Evolutionary conservation across 1,140 invertebrate genomes (phyloP).

Genomic region (Pemphigus obesinymphae): DNA sequence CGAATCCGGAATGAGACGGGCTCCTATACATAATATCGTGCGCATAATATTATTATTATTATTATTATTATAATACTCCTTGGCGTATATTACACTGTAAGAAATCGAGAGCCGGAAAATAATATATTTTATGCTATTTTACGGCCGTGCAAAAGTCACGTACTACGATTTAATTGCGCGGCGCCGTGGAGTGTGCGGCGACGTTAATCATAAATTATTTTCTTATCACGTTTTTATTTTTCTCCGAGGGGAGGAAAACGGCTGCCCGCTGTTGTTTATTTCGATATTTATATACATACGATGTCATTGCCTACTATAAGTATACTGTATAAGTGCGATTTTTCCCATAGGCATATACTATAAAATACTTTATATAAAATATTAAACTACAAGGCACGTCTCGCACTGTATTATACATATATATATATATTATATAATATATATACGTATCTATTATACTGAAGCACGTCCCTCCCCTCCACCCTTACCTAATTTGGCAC

Average conservation of each 20-base stretch:
- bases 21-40: too few species aligned
- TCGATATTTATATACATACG: neutral
- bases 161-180: constrained; percentile 31
- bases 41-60: neutral
- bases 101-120: too few species aligned
- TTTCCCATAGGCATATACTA: neutral
- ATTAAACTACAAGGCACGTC: too few species aligned
- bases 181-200: neutral
- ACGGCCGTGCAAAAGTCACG: constrained; percentile 28
- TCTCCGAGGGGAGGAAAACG: constrained; percentile 5
- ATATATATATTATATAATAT: too few species aligned
- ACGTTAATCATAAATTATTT: constrained; percentile 32
- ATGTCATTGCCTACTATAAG: neutral
- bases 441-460: too few species aligned
- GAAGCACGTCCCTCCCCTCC: too few species aligned
- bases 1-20: neutral
- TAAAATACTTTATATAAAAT: too few species aligned
- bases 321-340: neutral
- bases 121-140: neutral
- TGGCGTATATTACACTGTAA: neutral
- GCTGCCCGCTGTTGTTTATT: neutral
- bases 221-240: constrained; percentile 33
- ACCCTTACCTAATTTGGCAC: too few species aligned
- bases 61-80: neutral
- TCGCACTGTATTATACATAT: too few species aligned